These are phyloP conservation scores for Phyllostomus hastatus DNA, from an alignment of 2,113 vertebrate species.

Conservation along the genomic window DNA sequence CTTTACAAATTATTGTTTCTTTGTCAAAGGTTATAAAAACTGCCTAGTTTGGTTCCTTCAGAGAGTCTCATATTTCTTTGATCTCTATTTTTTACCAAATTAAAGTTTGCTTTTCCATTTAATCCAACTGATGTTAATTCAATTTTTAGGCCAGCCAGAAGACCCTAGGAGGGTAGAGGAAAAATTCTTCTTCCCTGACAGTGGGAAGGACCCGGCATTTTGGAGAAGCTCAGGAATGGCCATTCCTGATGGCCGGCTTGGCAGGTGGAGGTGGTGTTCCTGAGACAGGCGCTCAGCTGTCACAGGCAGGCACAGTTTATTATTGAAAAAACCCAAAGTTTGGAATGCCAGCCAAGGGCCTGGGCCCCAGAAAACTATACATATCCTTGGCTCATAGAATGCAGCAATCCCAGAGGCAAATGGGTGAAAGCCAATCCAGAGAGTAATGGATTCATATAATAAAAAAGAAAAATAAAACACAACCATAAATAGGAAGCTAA, in stretches of 20 bases:
- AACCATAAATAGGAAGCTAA: neutral
- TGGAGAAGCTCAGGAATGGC: neutral
- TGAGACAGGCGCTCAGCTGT: neutral
- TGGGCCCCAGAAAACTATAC: neutral
- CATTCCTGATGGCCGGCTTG: no score
- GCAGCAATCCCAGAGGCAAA: neutral
- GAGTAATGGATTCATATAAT: neutral
- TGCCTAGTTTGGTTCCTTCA: neutral
- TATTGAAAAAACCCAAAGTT: neutral
- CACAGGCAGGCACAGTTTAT: neutral
- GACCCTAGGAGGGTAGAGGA: neutral
- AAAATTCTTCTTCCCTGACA: neutral
- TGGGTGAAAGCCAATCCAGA: neutral
- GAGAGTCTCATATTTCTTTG: neutral
- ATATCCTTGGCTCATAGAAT: neutral
- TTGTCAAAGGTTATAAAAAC: neutral
- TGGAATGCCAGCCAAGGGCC: neutral
- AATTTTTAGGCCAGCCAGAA: neutral
- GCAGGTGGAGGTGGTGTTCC: neutral
- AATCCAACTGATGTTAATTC: neutral
- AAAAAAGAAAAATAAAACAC: neutral
- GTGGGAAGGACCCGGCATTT: neutral
- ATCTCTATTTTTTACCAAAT: neutral
- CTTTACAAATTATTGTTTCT: neutral
- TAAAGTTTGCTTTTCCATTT: neutral